Conservation (phyloP, 2,797 vertebrate species). For the Crax fasciolata region DNA sequence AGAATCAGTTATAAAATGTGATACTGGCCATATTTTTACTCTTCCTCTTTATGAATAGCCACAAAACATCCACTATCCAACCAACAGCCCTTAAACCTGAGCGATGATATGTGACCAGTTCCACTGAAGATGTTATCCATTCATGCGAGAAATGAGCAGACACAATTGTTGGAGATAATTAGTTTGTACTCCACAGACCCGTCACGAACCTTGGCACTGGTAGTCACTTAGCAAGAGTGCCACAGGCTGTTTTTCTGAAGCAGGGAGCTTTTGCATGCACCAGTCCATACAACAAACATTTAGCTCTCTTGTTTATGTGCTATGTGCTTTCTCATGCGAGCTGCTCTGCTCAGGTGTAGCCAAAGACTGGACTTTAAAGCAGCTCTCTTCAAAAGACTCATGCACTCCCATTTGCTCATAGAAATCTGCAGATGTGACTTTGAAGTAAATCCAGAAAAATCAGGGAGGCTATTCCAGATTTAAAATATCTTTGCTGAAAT, state of each 20-base stretch:
- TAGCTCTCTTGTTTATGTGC: background rate
- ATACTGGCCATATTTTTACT: conserved; percentile 61
- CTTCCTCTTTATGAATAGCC: conserved; percentile 66
- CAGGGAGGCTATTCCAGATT: background rate
- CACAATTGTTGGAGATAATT: conserved; percentile 71
- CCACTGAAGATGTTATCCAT: conserved; percentile 59
- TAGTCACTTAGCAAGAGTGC: background rate
- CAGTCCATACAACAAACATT: background rate
- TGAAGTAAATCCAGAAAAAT: background rate
- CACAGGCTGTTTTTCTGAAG: conserved; percentile 32
- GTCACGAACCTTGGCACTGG: conserved; percentile 56
- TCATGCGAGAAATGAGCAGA: conserved; percentile 75
- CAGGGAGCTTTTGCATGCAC: background rate
- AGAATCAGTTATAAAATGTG: conserved; percentile 64
- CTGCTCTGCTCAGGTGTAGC: background rate
- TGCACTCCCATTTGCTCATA: background rate
- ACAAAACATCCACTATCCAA: conserved; percentile 66
- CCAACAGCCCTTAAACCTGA: conserved; percentile 64
- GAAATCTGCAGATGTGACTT: background rate
- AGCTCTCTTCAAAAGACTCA: background rate
- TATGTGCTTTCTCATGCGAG: background rate
- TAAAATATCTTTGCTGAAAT: background rate
- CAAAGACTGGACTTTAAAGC: background rate
- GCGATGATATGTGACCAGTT: conserved; percentile 56
- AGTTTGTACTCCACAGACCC: conserved; percentile 54